These are phyloP conservation scores for Monodelphis domestica DNA, from an alignment of 2,797 vertebrate species.

Conservation along the genomic window DNA sequence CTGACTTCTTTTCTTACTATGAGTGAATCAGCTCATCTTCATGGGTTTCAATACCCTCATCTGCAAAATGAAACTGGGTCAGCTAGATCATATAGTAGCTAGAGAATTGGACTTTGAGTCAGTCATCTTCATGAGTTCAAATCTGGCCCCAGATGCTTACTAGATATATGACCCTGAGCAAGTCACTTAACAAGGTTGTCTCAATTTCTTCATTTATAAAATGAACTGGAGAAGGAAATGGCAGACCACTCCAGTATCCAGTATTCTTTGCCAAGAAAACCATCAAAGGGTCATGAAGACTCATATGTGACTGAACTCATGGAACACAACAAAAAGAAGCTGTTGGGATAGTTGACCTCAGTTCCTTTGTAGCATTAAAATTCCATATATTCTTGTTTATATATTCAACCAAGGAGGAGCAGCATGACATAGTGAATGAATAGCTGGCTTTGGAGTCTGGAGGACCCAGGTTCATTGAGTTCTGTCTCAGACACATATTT, in stretches of 20 bases:
- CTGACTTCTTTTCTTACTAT: not conserved
- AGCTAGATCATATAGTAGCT: no score
- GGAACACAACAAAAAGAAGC: not conserved
- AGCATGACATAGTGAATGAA: not conserved
- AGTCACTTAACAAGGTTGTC: not conserved
- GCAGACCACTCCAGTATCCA: not conserved
- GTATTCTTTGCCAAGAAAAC: not conserved
- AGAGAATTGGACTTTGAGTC: not conserved
- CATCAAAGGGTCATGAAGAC: not conserved
- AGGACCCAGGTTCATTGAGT: not conserved
- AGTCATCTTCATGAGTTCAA: not conserved
- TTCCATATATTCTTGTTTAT: not conserved
- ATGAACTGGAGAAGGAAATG: not conserved
- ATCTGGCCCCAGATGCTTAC: not conserved
- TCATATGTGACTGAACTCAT: no score
- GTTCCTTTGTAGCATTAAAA: not conserved
- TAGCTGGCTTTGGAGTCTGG: not conserved
- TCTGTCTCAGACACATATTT: not conserved
- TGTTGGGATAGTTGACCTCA: not conserved
- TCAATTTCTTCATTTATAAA: not conserved
- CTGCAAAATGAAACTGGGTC: not conserved
- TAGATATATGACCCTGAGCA: not conserved
- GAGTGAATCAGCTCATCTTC: not conserved
- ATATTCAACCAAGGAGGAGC: not conserved
- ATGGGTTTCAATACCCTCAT: not conserved